Evolutionary conservation across 2,888 invertebrate species (phyloP).

Genomic region (Microctonus hyperodae): DNA sequence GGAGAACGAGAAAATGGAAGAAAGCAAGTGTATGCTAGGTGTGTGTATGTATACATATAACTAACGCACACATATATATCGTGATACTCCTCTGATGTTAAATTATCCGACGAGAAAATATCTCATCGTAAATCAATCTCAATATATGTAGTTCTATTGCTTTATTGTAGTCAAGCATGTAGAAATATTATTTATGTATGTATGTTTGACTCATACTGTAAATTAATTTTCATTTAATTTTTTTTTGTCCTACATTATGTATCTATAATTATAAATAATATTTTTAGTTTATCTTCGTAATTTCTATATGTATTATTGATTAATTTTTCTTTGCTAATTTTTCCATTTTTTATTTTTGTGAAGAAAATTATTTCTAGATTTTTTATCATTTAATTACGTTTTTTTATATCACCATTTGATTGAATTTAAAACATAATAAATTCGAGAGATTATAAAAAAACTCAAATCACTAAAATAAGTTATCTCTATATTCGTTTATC

Average conservation of each 20-base stretch:
- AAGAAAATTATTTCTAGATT: too few relatives aligned
- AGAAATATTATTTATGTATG: neutral
- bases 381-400: too few relatives aligned
- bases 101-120: slow-evolving; percentile 39
- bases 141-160: slow-evolving; percentile 33
- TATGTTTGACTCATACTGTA: neutral
- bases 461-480: too few relatives aligned
- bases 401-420: too few relatives aligned
- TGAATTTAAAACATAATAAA: too few relatives aligned
- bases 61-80: slow-evolving; percentile 10
- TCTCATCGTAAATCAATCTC: slow-evolving; percentile 41
- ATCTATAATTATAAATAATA: too few relatives aligned
- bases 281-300: too few relatives aligned
- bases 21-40: neutral
- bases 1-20: neutral
- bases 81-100: slow-evolving; percentile 35
- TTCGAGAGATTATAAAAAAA: too few relatives aligned
- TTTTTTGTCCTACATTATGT: neutral
- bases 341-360: too few relatives aligned
- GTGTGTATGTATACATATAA: slow-evolving; percentile 24
- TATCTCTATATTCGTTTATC: too few relatives aligned
- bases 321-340: too few relatives aligned
- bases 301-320: too few relatives aligned
- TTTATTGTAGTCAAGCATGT: neutral
- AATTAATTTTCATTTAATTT: neutral